Base-by-base conservation (phyloP, 2,113 vertebrate genomes). In the Mirounga angustirostris region DNA sequence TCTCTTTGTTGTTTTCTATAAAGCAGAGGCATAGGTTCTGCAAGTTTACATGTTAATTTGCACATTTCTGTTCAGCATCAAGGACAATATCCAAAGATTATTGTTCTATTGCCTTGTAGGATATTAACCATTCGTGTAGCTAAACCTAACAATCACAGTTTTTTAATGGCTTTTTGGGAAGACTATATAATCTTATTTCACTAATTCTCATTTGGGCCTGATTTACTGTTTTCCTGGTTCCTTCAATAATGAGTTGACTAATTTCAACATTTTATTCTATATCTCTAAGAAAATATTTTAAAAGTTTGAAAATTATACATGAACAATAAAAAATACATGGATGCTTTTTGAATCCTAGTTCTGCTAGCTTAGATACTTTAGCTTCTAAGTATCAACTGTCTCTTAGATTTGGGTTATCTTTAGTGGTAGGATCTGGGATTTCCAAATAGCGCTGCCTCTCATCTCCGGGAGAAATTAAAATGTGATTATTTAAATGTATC, bases 291-390 rank as follows among this genome's bases (percentile, higher is more conserved):
- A 11, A 94, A 67, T 21, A 3, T 74, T 92, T 90, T 26, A 69
- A 67, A 40, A 79, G 79, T 89, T 67, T 5, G 15, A 13, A 94
- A 84, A 33, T 12, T 67, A 59, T 65, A 24, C 8, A 22, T 61
- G 3, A 4, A 33, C 3, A 43, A 85, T 46, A 22, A 59, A 58
- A 52, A 83, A 80, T 40, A 56, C 46, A 67, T 36, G 7, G 30
- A 9, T 85, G 15, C 8, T 15, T 89, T 97, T 80, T 94, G 36
- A 92, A 82, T 85, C 7, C 4, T 91, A 89, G 83, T 88, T 83
- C 5, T 58, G 28, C 65, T 36, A 65, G 79, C 5, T 54, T 67
- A 46, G 24, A 30, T 74, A 84, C 69, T 50, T 69, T 69, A 14
- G 19, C 50, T 83, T 74, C 12, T 50, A 89, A 79, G 74, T 65